Base-by-base conservation (phyloP, 2,797 vertebrate species). In the Acipenser ruthenus region DNA sequence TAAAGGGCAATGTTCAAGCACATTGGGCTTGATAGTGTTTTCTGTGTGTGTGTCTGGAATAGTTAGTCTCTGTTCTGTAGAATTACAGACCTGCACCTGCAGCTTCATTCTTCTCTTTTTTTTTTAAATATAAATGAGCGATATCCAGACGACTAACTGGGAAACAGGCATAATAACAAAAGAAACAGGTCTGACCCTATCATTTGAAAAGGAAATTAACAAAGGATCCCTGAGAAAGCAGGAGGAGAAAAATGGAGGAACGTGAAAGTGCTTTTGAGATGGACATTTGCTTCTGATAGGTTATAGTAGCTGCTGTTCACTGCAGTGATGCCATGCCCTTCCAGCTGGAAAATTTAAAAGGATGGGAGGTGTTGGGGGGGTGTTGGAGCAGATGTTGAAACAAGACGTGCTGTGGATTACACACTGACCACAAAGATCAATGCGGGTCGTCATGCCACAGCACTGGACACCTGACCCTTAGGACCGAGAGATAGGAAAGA, bases 251-350 rank as follows among this genome's bases (percentile, higher is more conserved):
- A 18, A 18, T 18, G 15, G 70, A 69, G 70, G 64, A 50, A 71
- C 76, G 71, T 80, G 68, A 75, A 66, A 82, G 79, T 85, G 81
- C 84, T 72, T 68, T 77, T 72, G 74, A 73, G 83, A 89, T 82
- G 87, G 71, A 84, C 70, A 89, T 88, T 74, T 37, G 77, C 79
- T 84, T 87, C 83, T 92, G 90, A 92, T 88, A 92, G 86, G 73
- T 79, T 75, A 80, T 86, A 88, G 80, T 78, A 84, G 81, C 84
- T 88, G 82, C 77, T 78, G 69, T 83, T 75, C 1, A 4, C 80
- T 71, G 69, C 63, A 67, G 67, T 70, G 65, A 66, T 72, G 68
- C 74, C 73, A 11, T 86, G 80, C 81, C 75, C 70, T 70, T 77
- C 78, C 81, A 78, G 80, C 73, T 77, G 76, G 75, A 71, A 65